These are phyloP conservation scores for Norana najaformis DNA, from an alignment of 2,888 invertebrate genomes.

Conservation along the genomic window DNA sequence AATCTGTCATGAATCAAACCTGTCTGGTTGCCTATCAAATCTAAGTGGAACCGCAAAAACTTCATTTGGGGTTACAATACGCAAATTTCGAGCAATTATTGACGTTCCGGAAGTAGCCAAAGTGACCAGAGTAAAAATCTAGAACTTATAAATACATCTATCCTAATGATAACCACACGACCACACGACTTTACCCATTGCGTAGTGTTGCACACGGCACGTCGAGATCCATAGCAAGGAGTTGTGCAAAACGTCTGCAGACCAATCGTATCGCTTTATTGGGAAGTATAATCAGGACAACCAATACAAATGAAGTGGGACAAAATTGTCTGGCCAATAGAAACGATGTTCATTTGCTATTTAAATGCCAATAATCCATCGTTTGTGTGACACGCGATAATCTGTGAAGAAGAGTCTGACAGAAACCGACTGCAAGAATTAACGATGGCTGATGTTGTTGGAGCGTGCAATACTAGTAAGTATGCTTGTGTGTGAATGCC, in stretches of 20 bases:
- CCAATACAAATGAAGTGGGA: neutral
- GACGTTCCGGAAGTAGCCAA: neutral
- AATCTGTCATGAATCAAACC: no score
- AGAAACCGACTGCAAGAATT: neutral
- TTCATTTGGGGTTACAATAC: neutral
- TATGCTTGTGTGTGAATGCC: neutral
- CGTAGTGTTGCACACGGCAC: neutral
- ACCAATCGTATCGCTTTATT: neutral
- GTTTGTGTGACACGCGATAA: neutral
- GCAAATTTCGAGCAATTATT: neutral
- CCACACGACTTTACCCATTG: neutral
- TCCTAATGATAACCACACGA: neutral
- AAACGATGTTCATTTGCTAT: neutral
- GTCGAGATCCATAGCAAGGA: neutral
- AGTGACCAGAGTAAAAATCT: neutral
- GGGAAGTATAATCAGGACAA: neutral
- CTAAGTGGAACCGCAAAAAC: neutral
- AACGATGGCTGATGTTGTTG: neutral
- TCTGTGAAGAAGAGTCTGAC: no score
- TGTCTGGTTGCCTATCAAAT: no score
- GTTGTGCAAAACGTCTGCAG: constrained; percentile 10
- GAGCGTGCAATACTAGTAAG: neutral
- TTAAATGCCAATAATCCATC: no score
- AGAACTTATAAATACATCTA: neutral
- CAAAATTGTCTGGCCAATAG: neutral